Evolutionary conservation across 2,888 invertebrate genomes (phyloP).

Genomic region (Opisthograptis luteolata): DNA sequence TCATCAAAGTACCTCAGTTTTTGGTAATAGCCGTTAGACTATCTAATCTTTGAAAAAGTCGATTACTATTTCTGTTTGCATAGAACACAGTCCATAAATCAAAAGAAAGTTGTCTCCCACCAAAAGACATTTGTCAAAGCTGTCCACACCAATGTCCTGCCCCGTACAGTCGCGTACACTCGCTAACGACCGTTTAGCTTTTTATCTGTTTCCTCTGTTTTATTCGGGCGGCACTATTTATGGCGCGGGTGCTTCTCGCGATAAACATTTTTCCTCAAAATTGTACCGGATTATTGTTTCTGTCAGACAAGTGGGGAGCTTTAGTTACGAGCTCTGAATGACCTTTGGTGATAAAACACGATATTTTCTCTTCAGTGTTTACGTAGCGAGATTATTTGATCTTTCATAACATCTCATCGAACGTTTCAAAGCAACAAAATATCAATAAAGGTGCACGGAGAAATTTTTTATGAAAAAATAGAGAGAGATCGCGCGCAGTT

Average conservation of each 20-base stretch:
- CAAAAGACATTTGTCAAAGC: constrained; percentile 54
- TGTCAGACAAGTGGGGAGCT: constrained; percentile 67
- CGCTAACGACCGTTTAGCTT: constrained; percentile 68
- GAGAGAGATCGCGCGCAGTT: constrained; percentile 74
- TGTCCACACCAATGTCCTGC: constrained; percentile 59
- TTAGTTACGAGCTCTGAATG: constrained; percentile 71
- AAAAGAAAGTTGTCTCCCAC: constrained; percentile 28
- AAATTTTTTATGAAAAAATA: constrained; percentile 66
- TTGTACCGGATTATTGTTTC: constrained; percentile 78
- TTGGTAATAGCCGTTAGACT: no score
- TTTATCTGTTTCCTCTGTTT: constrained; percentile 78
- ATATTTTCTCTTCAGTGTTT: constrained; percentile 21
- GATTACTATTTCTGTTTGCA: constrained; percentile 16
- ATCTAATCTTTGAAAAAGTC: no score
- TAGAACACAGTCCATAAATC: constrained; percentile 26
- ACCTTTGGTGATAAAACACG: constrained; percentile 62
- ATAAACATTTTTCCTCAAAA: constrained; percentile 79
- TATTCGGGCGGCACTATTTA: constrained; percentile 75
- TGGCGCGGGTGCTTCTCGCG: constrained; percentile 75
- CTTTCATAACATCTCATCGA: constrained; percentile 50
- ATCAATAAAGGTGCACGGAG: constrained; percentile 67
- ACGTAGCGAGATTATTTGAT: constrained; percentile 34
- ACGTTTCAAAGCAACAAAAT: constrained; percentile 53
- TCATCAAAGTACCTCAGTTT: no score
- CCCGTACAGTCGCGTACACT: constrained; percentile 43